Evolutionary conservation across 2,888 invertebrate species (phyloP), one percentile per base, ranked within the genome.

Genomic region (Dendrolimus pini): DNA sequence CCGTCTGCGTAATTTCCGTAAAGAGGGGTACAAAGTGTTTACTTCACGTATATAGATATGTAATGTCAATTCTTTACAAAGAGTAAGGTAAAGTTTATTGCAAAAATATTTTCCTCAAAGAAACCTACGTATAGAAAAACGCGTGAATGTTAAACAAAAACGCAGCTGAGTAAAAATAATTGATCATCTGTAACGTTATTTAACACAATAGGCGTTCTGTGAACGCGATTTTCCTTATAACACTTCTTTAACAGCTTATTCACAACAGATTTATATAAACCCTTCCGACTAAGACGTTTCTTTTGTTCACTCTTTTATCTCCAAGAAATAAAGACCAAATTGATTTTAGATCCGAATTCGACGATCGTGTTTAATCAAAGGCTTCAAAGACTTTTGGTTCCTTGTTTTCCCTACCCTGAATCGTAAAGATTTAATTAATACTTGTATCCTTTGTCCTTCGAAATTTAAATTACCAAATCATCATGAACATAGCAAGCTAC

Each of bases 341-440:
- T 76, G 60, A 69, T 68, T 66, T 66, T 60, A 72, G 65, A 64
- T 68, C 66, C 70, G 71, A 70, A 75, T 69, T 72, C 72, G 64
- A 67, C 69, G 68, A 70, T 72, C 74, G 69, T 71, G 77, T 80
- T 80, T 77, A 80, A 81, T 82, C 78, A 82, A 77, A 79, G 72
- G 76, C 75, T 72, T 67, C 64, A 77, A 80, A 70, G 76, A 74
- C 73, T 75, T 75, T 74, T 80, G 74, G 80, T 77, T 77, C 71
- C 71, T 69, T 72, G 74, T 77, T 79, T 72, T 76, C 69, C 71
- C 67, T 62, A 65, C 47, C 69, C 71, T 75, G 75, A 67, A 78
- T 68, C 75, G 72, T 72, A 80, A 83, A 83, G 77, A 82, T 83
- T 78, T 80, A 83, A 82, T 83, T 80, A 75, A 75, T 76, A 70